Evolutionary conservation across 2,797 vertebrate species (phyloP), one percentile per base, ranked within the genome.

Genomic region (Cyclopterus lumpus): DNA sequence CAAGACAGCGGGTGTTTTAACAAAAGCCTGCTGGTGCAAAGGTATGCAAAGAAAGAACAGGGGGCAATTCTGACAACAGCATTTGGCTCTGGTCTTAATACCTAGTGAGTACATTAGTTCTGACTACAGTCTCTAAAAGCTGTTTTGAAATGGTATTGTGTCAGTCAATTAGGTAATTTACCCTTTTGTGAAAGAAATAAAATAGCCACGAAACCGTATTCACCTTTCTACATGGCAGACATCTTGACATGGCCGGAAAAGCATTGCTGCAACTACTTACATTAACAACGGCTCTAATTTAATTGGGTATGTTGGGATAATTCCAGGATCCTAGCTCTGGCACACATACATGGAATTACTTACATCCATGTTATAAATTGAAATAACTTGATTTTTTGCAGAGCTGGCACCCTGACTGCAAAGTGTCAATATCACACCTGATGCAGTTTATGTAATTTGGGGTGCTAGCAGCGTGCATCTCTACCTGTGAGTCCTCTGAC

Each of bases 1-100:
- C 44, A 70, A 32, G 60, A 71, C 46, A 60, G 68, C 3, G 42
- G 54, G 28, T 70, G 36, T 22, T 64, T 34, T 55, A 57, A 69
- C 15, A 73, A 72, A 62, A 70, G 49, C 38, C 34, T 30, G 44
- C 32, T 24, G 54, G 32, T 36, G 42, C 28, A 79, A 60, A 44
- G n/a, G 60, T 51, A 55, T 16, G 14, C 0, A 4, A 64, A 9
- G 14, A 64, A 22, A 55, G 18, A 54, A 46, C 26, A 58, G 1
- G 18, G 20, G 63, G 46, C 20, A 10, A 14, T 22, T 32, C 16
- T 70, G 49, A 53, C 24, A 28, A 14, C 36, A 36, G 36, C 8
- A 18, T 53, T 73, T 18, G 30, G 36, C 36, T 32, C 15, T 24
- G 30, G 24, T 44, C 14, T 22, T 8, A n/a, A 4, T 40, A 55